Evolutionary conservation across 2,888 invertebrate species (phyloP).

Genomic region (Charanyca ferruginea): DNA sequence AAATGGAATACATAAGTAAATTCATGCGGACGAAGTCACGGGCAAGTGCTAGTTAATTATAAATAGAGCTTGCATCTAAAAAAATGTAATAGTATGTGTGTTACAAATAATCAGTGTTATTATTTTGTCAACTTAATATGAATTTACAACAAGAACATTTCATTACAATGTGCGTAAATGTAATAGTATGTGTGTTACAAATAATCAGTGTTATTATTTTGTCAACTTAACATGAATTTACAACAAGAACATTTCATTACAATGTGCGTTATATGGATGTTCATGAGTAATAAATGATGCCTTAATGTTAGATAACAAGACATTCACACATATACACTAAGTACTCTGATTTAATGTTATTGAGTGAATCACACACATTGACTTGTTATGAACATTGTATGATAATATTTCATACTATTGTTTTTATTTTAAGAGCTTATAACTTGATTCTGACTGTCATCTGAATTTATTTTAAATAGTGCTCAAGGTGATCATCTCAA

Average conservation of each 20-base stretch:
- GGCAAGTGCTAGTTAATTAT: too few species aligned
- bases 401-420: constrained; percentile 1
- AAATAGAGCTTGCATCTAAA: background rate
- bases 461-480: constrained; percentile 4
- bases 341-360: constrained; percentile 33
- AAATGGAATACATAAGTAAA: too few species aligned
- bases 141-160: constrained; percentile 4
- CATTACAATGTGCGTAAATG: constrained; percentile 1
- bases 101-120: constrained; percentile 1
- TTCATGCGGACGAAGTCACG: too few species aligned
- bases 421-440: constrained; percentile 5
- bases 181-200: background rate
- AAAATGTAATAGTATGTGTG: background rate
- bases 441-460: constrained; percentile 3
- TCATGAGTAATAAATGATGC: constrained; percentile 31
- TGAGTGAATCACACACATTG: constrained; percentile 26
- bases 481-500: constrained; percentile 44
- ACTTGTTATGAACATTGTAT: constrained; percentile 21
- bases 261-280: constrained; percentile 9
- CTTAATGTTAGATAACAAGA: constrained; percentile 45
- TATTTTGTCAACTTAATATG: background rate
- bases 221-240: background rate
- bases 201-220: constrained; percentile 1
- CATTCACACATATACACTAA: constrained; percentile 21
- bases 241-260: constrained; percentile 8